phyloP scores from a whole-genome alignment of 2,113 vertebrate species.

The Oncorhynchus keta region DNA sequence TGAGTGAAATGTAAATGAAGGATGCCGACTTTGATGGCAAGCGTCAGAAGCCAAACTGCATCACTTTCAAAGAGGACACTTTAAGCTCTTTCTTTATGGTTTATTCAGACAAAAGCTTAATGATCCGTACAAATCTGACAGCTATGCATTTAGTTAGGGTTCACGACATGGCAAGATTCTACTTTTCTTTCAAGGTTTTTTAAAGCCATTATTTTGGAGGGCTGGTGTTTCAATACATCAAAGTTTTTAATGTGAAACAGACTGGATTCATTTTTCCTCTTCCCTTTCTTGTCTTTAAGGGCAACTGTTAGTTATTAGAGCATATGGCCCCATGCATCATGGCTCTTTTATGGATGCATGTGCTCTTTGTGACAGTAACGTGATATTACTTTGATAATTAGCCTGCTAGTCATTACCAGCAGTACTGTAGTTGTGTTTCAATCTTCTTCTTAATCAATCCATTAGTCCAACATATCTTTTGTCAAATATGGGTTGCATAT shows the following conservation, averaged over 20 bases:
- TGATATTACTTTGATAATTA: background rate
- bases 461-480: background rate
- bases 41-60: slow-evolving; percentile 11
- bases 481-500: background rate
- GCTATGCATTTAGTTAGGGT: background rate
- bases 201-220: slow-evolving; percentile 10
- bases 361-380: background rate
- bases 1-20: slow-evolving; percentile 46
- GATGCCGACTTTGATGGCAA: slow-evolving; percentile 24
- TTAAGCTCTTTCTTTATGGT: slow-evolving; percentile 7
- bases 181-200: slow-evolving; percentile 13
- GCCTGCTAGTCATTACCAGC: background rate
- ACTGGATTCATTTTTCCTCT: background rate
- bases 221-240: slow-evolving; percentile 12
- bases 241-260: slow-evolving; percentile 36
- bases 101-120: slow-evolving; percentile 20
- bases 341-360: slow-evolving; percentile 9
- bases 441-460: background rate
- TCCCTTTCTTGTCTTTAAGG: background rate
- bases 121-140: slow-evolving; percentile 29
- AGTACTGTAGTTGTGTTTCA: background rate
- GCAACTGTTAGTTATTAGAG: slow-evolving; percentile 23
- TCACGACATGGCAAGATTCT: slow-evolving; percentile 17
- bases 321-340: slow-evolving; percentile 1
- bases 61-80: slow-evolving; percentile 15